Conservation (phyloP, 2,888 invertebrate genomes). For the Amblyteles armatorius region DNA sequence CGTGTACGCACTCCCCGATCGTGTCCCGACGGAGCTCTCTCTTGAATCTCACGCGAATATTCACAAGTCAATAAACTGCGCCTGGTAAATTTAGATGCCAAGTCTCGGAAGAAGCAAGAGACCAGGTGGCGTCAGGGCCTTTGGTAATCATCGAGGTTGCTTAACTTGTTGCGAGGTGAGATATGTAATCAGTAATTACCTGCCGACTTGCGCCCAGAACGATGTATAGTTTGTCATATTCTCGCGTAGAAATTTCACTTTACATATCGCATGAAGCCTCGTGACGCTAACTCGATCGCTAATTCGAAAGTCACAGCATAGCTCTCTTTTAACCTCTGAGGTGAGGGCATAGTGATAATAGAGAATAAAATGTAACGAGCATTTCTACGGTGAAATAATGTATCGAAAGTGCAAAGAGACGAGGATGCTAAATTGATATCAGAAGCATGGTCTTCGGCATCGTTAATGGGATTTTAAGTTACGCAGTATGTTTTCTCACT, state of each 20-base stretch:
- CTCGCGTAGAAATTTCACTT: slow-evolving; percentile 26
- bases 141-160: slow-evolving; percentile 73
- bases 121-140: slow-evolving; percentile 50
- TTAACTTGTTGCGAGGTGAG: slow-evolving; percentile 77
- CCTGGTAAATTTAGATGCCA: slow-evolving; percentile 31
- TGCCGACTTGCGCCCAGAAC: slow-evolving; percentile 68
- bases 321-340: neutral
- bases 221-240: slow-evolving; percentile 46
- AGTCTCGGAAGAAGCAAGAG: slow-evolving; percentile 33
- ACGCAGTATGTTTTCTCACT: too few species aligned
- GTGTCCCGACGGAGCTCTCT: neutral
- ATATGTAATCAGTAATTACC: slow-evolving; percentile 81
- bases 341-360: neutral
- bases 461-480: too few species aligned
- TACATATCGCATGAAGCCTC: slow-evolving; percentile 8
- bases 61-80: slow-evolving; percentile 17
- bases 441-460: too few species aligned
- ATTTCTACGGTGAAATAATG: too few species aligned
- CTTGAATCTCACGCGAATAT: slow-evolving; percentile 23
- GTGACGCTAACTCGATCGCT: slow-evolving; percentile 73
- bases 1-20: slow-evolving; percentile 20
- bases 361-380: too few species aligned
- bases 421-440: too few species aligned
- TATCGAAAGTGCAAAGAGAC: too few species aligned
- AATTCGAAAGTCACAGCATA: slow-evolving; percentile 71